Conservation (phyloP, 2,113 vertebrate species). For the Daboia siamensis region DNA sequence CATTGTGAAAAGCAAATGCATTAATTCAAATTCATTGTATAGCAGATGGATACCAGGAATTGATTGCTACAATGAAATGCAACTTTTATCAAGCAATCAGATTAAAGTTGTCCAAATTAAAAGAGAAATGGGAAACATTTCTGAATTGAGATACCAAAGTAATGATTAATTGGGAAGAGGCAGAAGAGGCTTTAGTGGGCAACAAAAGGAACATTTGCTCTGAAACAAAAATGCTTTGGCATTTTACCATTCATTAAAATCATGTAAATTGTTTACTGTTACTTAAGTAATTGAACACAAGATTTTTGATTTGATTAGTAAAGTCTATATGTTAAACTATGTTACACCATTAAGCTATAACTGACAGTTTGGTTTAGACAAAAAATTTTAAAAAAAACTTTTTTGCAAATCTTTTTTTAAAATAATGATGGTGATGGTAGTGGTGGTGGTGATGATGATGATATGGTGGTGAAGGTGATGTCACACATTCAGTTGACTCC, state of each 20-base stretch:
- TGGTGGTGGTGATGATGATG: too few relatives aligned
- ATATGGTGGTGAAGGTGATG: background rate
- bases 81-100: constrained; percentile 47
- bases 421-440: background rate
- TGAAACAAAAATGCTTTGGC: background rate
- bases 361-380: background rate
- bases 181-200: background rate
- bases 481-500: background rate
- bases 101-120: constrained; percentile 52
- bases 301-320: background rate
- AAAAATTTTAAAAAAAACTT: background rate
- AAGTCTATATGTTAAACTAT: background rate
- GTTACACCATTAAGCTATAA: background rate
- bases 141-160: background rate
- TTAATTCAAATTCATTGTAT: constrained; percentile 53
- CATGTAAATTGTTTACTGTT: background rate
- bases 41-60: constrained; percentile 49
- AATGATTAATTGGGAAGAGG: constrained; percentile 13
- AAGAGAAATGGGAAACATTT: background rate
- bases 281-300: background rate
- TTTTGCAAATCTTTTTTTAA: background rate
- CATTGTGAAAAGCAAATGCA: constrained; percentile 50
- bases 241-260: background rate
- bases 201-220: background rate
- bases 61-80: constrained; percentile 17